Evolutionary conservation across 2,113 vertebrate genomes (phyloP).

Genomic region (Corythornis madagascariensis): DNA sequence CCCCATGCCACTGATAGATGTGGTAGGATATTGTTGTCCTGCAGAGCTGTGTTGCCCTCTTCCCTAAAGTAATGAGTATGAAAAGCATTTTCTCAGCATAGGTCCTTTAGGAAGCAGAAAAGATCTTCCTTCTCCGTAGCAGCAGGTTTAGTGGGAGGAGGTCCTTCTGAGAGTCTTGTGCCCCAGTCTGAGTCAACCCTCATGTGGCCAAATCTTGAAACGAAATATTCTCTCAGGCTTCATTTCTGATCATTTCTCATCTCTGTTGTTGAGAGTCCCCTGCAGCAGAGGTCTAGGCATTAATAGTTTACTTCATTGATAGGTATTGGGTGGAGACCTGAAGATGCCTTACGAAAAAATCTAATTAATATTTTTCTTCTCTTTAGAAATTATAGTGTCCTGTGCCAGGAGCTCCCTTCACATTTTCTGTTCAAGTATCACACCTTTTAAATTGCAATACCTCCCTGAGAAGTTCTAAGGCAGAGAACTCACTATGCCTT

Average conservation of each 20-base stretch:
- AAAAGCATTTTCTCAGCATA: background rate
- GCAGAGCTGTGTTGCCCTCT: background rate
- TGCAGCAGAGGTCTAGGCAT: background rate
- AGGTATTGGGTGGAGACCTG: background rate
- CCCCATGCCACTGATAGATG: background rate
- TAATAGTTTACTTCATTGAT: background rate
- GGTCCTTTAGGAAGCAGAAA: background rate
- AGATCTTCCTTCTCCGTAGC: background rate
- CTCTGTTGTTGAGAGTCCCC: background rate
- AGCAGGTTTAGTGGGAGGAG: background rate
- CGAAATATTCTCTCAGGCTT: background rate
- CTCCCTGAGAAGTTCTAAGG: background rate
- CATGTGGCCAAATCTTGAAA: background rate
- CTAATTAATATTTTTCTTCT: conserved; percentile 8
- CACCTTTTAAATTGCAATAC: background rate
- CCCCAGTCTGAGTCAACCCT: background rate
- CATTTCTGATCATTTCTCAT: background rate
- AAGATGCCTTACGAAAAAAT: background rate
- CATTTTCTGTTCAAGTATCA: background rate
- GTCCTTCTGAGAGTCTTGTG: background rate
- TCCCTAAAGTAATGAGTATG: background rate
- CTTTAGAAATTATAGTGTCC: background rate
- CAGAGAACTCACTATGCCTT: background rate
- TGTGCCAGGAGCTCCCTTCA: background rate
- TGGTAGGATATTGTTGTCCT: background rate